A percentile compares a stretch with the other conserved stretches of the same genome.
Conservation (phyloP, 2,113 vertebrate genomes). For the Ptyas mucosa region DNA sequence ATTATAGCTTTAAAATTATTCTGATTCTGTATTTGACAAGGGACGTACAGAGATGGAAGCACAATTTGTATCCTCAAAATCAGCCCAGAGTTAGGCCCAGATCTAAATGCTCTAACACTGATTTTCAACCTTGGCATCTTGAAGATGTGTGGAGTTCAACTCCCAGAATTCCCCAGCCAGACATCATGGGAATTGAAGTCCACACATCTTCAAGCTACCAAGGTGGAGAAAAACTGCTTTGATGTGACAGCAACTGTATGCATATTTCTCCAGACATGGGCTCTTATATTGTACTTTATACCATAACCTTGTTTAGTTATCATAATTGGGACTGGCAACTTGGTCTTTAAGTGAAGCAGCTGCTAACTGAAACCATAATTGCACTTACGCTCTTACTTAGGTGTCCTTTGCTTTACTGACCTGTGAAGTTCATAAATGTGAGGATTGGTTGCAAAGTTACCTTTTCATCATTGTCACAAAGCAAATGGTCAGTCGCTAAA, state of each 20-base stretch:
- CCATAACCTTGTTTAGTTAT: background rate
- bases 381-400: background rate
- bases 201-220: too few relatives aligned
- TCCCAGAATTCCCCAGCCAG: background rate
- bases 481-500: background rate
- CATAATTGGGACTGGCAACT: background rate
- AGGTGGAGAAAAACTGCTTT: background rate
- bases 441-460: background rate
- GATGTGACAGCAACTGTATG: background rate
- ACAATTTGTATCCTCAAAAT: background rate
- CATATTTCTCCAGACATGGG: background rate
- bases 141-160: background rate
- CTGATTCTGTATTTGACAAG: background rate
- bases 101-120: background rate
- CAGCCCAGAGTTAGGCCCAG: background rate
- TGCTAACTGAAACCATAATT: background rate
- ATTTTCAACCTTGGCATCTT: background rate
- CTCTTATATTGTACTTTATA: background rate
- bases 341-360: background rate
- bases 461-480: background rate
- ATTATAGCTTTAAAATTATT: background rate
- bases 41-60: background rate
- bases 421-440: background rate
- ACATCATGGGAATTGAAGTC: too few relatives aligned
- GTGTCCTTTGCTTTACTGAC: background rate